Percentiles rank a stretch among this genome's conserved stretches.
These are phyloP conservation scores for Cyprinodon brontotheroides DNA, from an alignment of 2,113 vertebrate genomes.

Conservation along the genomic window DNA sequence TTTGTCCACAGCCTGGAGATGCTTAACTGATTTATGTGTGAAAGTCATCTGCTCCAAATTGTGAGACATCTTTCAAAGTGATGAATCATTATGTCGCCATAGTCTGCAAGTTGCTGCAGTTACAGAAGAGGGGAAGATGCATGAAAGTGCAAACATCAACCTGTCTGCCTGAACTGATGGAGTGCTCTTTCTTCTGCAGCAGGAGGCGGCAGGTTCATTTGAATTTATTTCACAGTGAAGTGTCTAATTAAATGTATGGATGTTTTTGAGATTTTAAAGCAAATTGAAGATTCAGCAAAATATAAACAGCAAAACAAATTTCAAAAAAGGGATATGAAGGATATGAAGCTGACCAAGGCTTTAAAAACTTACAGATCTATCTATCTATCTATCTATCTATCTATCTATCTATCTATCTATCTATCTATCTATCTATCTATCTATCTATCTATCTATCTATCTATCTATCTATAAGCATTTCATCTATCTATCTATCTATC, in stretches of 20 bases:
- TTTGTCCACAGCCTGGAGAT: background rate
- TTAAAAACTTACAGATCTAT: too few species aligned
- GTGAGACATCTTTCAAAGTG: background rate
- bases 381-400: too few species aligned
- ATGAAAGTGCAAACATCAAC: constrained; percentile 34
- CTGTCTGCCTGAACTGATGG: constrained; percentile 16
- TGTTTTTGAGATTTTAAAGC: background rate
- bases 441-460: too few species aligned
- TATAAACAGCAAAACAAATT: background rate
- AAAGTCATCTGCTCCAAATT: background rate
- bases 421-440: too few species aligned
- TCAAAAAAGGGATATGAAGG: background rate
- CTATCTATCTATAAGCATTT: too few species aligned
- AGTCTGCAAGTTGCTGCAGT: background rate
- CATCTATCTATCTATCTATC: too few species aligned
- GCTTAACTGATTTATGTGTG: background rate
- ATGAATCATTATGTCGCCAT: background rate
- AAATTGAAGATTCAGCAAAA: constrained; percentile 31
- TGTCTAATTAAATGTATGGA: background rate
- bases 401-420: too few species aligned
- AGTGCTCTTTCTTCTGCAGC: background rate
- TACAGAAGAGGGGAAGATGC: constrained; percentile 11
- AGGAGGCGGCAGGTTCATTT: background rate
- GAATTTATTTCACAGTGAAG: constrained; percentile 17
- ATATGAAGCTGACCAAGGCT: background rate